These are phyloP conservation scores for Cryptus armator DNA, from an alignment of 2,888 invertebrate species.

Conservation along the genomic window DNA sequence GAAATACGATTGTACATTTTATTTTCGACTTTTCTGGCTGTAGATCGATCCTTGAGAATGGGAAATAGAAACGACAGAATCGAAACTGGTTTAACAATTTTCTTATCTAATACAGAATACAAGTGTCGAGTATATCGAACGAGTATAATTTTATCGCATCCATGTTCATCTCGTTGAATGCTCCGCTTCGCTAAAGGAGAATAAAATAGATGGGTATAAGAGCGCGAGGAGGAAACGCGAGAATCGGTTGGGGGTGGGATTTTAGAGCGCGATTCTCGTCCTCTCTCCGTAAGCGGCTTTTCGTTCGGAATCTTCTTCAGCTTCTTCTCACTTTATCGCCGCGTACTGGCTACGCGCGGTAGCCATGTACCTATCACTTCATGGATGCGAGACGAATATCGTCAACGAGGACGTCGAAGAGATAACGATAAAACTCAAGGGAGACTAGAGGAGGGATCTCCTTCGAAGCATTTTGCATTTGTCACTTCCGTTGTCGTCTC, in stretches of 20 bases:
- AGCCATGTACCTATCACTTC: conserved; percentile 18
- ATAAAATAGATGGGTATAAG: conserved; percentile 31
- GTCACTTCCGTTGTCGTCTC: conserved; percentile 29
- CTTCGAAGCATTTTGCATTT: conserved; percentile 21
- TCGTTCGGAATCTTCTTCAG: conserved; percentile 52
- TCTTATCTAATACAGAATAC: background rate
- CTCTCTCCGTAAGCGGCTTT: conserved; percentile 53
- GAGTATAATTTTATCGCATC: background rate
- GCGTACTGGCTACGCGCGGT: conserved; percentile 1
- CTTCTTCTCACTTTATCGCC: conserved; percentile 61
- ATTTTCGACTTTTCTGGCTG: no score
- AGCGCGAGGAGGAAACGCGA: conserved; percentile 7
- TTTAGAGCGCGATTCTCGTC: conserved; percentile 37
- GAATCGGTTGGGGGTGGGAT: conserved; percentile 22
- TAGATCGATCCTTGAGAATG: no score
- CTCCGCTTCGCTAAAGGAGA: background rate
- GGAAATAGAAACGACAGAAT: no score
- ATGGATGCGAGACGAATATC: conserved; percentile 30
- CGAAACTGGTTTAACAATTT: background rate
- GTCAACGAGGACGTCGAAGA: conserved; percentile 1
- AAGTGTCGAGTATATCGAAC: background rate
- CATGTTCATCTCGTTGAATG: conserved; percentile 13
- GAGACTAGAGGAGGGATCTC: no score
- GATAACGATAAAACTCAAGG: conserved; percentile 6
- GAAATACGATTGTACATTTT: no score